Evolutionary conservation across 2,888 invertebrate species (phyloP), one percentile per base, ranked within the genome.

Genomic region (Nemoura dubitans): DNA sequence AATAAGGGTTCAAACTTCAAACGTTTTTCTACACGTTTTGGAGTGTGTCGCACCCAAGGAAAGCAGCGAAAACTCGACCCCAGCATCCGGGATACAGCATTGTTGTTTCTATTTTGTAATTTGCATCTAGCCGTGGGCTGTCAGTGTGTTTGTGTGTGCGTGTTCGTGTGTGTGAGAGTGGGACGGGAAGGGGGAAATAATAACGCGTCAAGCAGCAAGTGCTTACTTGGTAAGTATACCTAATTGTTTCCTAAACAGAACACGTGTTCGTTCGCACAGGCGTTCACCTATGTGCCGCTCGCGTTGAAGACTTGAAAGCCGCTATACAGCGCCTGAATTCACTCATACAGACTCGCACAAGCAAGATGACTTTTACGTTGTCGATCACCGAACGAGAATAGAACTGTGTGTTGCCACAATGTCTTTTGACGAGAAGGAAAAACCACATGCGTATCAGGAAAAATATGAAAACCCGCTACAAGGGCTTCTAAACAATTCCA

Each of bases 171-270:
- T n/a, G n/a, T n/a, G n/a, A n/a, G n/a, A n/a, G n/a, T n/a, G n/a
- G n/a, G n/a, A n/a, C n/a, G n/a, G n/a, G 59, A 7, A 59, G 59
- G 59, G 59, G 59, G 16, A 36, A 83, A 76, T 84, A 76, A 84
- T 84, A 76, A 59, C 43, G 76, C 76, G 84, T 76, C 59, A 84
- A 84, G 84, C 27, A 59, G 76, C 84, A 25, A 59, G 76, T 84
- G 76, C 76, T 27, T n/a, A 59, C 59, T n/a, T 2, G 83, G 25
- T n/a, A 42, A 83, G 83, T 28, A n/a, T n/a, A 27, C 84, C 59
- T 84, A 76, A 84, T 84, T 84, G 84, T 76, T 81, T 59, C 59
- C 59, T 10, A 36, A 36, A 36, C 36, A 36, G 10, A 36, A 36
- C 36, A 36, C 59, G 59, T 1, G 59, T 14, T 21, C 59, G 59